Percentiles rank a stretch among this genome's conserved stretches.
phyloP scores from a whole-genome alignment of 2,888 invertebrate species.

The Coenonympha glycerion region DNA sequence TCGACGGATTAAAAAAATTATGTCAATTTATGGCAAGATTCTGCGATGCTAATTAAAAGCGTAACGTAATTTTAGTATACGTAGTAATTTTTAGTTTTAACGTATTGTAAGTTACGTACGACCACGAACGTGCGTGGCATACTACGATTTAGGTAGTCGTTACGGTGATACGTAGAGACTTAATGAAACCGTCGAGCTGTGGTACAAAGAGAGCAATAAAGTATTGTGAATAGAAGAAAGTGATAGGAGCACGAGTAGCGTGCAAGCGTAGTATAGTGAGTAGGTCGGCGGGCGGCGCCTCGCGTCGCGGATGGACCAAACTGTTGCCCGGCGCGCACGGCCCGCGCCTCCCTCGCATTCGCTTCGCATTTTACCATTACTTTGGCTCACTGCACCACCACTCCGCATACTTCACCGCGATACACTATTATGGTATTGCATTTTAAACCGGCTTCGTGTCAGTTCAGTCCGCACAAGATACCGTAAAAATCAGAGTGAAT shows the following conservation, averaged over 20 bases:
- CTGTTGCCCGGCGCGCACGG: conserved; percentile 20
- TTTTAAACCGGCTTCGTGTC: no score
- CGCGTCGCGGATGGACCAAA: conserved; percentile 31
- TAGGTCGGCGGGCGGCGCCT: conserved; percentile 29
- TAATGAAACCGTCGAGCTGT: conserved; percentile 73
- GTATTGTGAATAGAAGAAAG: conserved; percentile 53
- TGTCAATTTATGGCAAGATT: conserved; percentile 68
- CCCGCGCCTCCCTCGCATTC: background rate
- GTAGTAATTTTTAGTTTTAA: conserved; percentile 37
- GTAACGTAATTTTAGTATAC: conserved; percentile 54
- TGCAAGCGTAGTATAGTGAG: conserved; percentile 48
- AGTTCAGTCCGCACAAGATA: no score
- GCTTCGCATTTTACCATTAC: no score
- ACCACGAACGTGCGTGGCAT: conserved; percentile 44
- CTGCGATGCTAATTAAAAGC: conserved; percentile 49
- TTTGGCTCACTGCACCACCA: no score
- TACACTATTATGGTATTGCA: no score
- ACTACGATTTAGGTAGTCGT: conserved; percentile 58
- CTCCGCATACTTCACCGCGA: no score
- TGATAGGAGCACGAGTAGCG: conserved; percentile 55
- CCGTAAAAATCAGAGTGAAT: no score
- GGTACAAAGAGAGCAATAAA: conserved; percentile 72
- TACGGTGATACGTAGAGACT: conserved; percentile 73
- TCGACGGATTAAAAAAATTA: conserved; percentile 48
- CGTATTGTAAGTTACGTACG: conserved; percentile 48